Percentiles rank a stretch among this genome's conserved stretches.
Evolutionary conservation across 2,888 invertebrate genomes (phyloP).

Genomic region (Dynastes hyllus): DNA sequence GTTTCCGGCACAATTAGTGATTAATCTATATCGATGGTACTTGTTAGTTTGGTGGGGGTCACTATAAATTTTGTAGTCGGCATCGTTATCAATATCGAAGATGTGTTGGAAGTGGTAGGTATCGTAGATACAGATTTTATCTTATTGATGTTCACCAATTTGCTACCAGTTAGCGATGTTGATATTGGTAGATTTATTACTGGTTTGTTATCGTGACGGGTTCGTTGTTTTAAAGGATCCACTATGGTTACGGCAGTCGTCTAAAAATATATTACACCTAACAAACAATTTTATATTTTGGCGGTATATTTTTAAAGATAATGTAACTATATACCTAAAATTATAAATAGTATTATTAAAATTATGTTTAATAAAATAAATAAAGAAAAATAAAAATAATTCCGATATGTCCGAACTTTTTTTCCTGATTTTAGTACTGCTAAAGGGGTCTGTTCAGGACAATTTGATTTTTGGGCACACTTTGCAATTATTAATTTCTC

Average conservation of each 20-base stretch:
- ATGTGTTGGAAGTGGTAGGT: neutral
- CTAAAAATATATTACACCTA: slow-evolving; percentile 11
- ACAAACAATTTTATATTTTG: neutral
- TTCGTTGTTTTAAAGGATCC: neutral
- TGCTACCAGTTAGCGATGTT: neutral
- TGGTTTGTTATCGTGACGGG: neutral
- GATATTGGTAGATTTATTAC: slow-evolving; percentile 11
- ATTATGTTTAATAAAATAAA: neutral
- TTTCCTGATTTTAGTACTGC: no score
- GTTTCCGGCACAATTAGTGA: neutral
- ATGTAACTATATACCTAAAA: neutral
- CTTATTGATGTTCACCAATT: slow-evolving; percentile 29
- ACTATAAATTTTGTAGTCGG: slow-evolving; percentile 28
- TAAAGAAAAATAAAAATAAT: no score
- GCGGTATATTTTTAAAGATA: neutral
- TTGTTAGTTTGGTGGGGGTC: slow-evolving; percentile 20
- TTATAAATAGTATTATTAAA: neutral
- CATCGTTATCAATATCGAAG: slow-evolving; percentile 3
- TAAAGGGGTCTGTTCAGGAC: no score
- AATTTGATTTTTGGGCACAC: no score
- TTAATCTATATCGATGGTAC: slow-evolving; percentile 21
- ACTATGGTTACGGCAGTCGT: slow-evolving; percentile 11
- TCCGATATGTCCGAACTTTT: no score
- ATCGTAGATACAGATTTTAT: slow-evolving; percentile 18
- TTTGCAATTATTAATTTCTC: no score